These are phyloP conservation scores for Cotesia congregata DNA, from an alignment of 2,888 invertebrate genomes.

Conservation along the genomic window DNA sequence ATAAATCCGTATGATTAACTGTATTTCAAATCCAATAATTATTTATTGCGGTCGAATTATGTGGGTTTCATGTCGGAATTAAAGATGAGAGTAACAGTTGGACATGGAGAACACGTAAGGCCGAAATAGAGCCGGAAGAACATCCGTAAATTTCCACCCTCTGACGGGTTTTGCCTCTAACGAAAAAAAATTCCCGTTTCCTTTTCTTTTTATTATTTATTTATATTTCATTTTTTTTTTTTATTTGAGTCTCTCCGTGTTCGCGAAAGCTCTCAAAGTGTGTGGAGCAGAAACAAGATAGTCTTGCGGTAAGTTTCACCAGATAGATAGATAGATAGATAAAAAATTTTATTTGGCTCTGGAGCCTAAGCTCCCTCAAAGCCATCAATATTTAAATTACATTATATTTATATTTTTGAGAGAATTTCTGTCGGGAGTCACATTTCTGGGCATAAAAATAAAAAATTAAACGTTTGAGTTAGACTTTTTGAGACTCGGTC, in stretches of 20 bases:
- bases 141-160: conserved; percentile 15
- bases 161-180: background rate
- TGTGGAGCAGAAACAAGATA: conserved; percentile 15
- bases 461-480: background rate
- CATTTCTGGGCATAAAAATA: background rate
- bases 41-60: conserved; percentile 6
- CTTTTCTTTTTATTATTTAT: conserved; percentile 5
- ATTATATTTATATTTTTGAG: background rate
- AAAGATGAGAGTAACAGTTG: conserved; percentile 24
- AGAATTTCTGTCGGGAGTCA: background rate
- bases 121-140: conserved; percentile 8
- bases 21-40: background rate
- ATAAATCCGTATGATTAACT: background rate
- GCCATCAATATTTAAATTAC: too few species aligned
- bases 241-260: background rate
- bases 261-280: background rate
- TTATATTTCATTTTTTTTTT: conserved; percentile 1
- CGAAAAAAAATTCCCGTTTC: background rate
- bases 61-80: conserved; percentile 13
- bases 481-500: background rate
- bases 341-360: too few species aligned
- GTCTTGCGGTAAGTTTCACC: background rate
- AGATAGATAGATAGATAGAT: too few species aligned
- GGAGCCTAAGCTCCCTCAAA: too few species aligned
- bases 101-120: conserved; percentile 16